phyloP scores from a whole-genome alignment of 1,140 invertebrate species.

The Leguminivora glycinivorella region DNA sequence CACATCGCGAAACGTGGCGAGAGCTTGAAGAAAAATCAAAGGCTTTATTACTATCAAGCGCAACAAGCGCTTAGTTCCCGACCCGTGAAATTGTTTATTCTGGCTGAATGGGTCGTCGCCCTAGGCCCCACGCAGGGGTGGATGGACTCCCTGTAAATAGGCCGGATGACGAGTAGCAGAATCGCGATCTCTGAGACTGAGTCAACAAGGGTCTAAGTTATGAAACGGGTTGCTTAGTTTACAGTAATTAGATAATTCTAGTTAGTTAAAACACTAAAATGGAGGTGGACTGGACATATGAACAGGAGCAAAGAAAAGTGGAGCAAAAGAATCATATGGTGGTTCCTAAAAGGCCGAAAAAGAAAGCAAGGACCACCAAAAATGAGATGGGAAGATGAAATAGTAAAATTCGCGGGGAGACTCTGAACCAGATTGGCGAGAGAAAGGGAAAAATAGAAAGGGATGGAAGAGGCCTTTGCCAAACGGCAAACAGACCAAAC shows the following conservation, averaged over 20 bases:
- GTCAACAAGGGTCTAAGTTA: not conserved
- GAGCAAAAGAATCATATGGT: no score
- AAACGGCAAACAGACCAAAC: no score
- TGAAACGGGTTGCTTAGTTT: not conserved
- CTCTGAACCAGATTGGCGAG: no score
- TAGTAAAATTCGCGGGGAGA: no score
- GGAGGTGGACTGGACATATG: no score
- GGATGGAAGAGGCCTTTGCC: no score
- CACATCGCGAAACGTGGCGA: not conserved
- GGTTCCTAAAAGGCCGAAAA: no score
- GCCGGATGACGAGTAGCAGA: slow-evolving; percentile 20
- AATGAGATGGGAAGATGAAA: no score
- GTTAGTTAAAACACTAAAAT: no score
- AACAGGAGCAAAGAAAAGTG: no score
- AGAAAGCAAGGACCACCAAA: no score
- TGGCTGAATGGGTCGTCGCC: slow-evolving; percentile 28
- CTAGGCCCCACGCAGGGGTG: slow-evolving; percentile 17
- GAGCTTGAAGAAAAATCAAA: not conserved
- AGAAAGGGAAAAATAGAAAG: no score
- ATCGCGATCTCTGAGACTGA: not conserved
- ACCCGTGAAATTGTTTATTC: slow-evolving; percentile 25
- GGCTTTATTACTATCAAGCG: not conserved
- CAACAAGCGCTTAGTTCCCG: not conserved
- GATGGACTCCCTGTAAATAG: slow-evolving; percentile 27
- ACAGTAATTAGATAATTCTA: not conserved